Conservation (phyloP, 2,113 vertebrate genomes). For the Ammospiza nelsoni region DNA sequence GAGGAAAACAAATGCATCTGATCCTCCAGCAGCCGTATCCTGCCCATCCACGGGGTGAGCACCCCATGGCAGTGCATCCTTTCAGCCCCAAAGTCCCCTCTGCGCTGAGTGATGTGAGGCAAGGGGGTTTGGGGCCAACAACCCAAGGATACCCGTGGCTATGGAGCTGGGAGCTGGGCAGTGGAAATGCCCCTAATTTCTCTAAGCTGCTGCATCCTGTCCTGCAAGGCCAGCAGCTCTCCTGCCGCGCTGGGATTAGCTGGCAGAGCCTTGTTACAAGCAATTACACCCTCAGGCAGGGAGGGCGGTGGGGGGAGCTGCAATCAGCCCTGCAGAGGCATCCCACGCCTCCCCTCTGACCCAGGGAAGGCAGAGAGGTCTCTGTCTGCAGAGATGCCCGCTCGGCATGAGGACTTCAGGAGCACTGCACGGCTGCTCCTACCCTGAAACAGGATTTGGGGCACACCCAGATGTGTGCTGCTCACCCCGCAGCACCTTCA, state of each 20-base stretch:
- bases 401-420: neutral
- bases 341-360: neutral
- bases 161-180: neutral
- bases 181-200: neutral
- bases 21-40: neutral
- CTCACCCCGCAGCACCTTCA: neutral
- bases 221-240: neutral
- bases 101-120: accelerated
- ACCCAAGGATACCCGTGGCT: accelerated
- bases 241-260: neutral
- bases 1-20: neutral
- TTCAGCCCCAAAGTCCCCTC: neutral
- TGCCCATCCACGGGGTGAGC: accelerated
- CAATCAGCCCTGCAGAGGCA: neutral
- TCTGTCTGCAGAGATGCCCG: accelerated
- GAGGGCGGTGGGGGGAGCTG: accelerated
- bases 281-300: neutral
- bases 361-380: neutral
- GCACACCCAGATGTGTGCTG: neutral
- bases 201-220: constrained; percentile 1
- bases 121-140: neutral
- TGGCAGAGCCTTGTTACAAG: accelerated
- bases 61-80: neutral
- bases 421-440: accelerated
- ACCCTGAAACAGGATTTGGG: neutral